Conservation (phyloP, 2,888 invertebrate genomes). For the Deilephila elpenor region DNA sequence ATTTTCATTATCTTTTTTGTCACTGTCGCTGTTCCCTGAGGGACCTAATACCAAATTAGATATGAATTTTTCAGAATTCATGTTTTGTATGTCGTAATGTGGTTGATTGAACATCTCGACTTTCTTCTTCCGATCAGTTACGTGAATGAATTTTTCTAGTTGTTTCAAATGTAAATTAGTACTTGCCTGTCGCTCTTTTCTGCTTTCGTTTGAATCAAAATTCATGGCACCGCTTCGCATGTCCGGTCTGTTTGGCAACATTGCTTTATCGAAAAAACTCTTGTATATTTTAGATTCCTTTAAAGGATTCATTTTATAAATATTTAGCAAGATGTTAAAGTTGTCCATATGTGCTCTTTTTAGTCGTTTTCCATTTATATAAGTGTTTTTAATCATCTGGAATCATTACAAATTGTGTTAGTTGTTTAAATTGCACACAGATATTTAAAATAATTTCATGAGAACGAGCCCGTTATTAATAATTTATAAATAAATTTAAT, state of each 20-base stretch:
- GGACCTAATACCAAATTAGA: constrained; percentile 37
- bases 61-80: constrained; percentile 48
- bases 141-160: constrained; percentile 55
- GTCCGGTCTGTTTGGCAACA: constrained; percentile 51
- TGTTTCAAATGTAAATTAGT: constrained; percentile 48
- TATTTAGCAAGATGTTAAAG: constrained; percentile 62
- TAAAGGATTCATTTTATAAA: constrained; percentile 72
- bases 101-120: constrained; percentile 35
- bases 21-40: constrained; percentile 28
- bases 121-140: constrained; percentile 35
- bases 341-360: constrained; percentile 49
- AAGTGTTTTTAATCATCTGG: constrained; percentile 15
- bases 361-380: constrained; percentile 22
- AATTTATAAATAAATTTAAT: no score
- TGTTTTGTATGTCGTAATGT: constrained; percentile 44
- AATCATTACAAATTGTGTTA: not conserved
- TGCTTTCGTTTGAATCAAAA: constrained; percentile 63
- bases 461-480: no score
- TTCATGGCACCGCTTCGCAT: constrained; percentile 46
- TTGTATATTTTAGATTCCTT: constrained; percentile 63
- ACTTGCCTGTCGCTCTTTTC: constrained; percentile 47
- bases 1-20: constrained; percentile 28
- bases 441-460: no score
- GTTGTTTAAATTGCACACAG: not conserved
- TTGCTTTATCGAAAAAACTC: constrained; percentile 59